Evolutionary conservation across 2,888 invertebrate species (phyloP).

Genomic region (Lochmaea capreae): DNA sequence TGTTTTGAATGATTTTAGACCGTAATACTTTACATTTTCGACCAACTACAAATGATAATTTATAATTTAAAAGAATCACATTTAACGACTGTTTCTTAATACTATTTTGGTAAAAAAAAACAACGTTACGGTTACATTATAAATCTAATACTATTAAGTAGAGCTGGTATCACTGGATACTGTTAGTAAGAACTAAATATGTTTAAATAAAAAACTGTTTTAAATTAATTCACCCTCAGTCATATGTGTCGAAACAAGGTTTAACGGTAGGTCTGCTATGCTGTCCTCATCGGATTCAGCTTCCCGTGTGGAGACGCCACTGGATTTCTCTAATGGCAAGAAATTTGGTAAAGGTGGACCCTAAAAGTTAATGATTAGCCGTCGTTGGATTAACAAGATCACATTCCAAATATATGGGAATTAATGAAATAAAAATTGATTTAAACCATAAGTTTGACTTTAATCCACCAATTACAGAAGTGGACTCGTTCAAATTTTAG

Average conservation of each 20-base stretch:
- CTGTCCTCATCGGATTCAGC: conserved; percentile 66
- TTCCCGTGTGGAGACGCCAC: conserved; percentile 58
- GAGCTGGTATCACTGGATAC: conserved; percentile 52
- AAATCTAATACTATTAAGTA: conserved; percentile 51
- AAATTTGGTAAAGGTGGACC: conserved; percentile 64
- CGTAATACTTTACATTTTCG: neutral
- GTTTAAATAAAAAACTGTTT: conserved; percentile 35
- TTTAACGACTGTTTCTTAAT: conserved; percentile 4
- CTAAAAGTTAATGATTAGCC: conserved; percentile 35
- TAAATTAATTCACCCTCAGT: conserved; percentile 69
- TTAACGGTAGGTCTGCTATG: conserved; percentile 74
- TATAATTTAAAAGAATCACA: neutral
- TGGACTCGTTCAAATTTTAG: neutral
- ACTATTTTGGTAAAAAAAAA: conserved; percentile 34
- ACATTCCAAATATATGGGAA: too few relatives aligned
- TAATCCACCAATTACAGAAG: too few relatives aligned
- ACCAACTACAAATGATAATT: neutral
- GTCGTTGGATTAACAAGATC: too few relatives aligned
- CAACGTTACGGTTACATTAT: conserved; percentile 36
- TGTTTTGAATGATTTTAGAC: neutral
- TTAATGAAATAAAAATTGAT: too few relatives aligned
- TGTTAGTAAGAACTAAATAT: conserved; percentile 22
- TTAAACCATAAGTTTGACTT: too few relatives aligned
- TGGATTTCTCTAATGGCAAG: conserved; percentile 60
- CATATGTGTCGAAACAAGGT: conserved; percentile 77